Evolutionary conservation across 1,140 invertebrate species (phyloP).

Genomic region (Oryctes rhinoceros): DNA sequence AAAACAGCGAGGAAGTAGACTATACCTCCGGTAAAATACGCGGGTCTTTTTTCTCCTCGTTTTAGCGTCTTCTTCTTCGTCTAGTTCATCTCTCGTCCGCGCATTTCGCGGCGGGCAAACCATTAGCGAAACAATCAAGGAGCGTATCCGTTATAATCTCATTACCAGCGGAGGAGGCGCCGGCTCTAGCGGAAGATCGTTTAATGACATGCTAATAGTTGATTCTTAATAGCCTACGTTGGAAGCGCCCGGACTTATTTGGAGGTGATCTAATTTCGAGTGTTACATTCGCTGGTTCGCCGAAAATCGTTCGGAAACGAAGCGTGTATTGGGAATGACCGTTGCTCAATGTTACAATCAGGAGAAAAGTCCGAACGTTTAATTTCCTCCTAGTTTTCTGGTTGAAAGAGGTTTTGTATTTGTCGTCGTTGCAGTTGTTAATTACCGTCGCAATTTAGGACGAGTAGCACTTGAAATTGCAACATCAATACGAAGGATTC

Average conservation of each 20-base stretch:
- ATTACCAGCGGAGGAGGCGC: neutral
- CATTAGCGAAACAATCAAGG: conserved; percentile 31
- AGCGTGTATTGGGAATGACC: neutral
- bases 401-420: too few relatives aligned
- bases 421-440: too few relatives aligned
- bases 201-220: conserved; percentile 32
- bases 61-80: neutral
- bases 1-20: neutral
- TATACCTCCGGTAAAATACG: neutral
- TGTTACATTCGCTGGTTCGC: neutral
- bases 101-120: neutral
- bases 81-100: neutral
- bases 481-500: too few relatives aligned
- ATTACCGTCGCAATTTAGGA: too few relatives aligned
- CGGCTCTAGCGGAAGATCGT: neutral
- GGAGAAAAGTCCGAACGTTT: too few relatives aligned
- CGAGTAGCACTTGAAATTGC: too few relatives aligned
- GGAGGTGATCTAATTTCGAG: neutral
- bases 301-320: conserved; percentile 3
- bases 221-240: conserved; percentile 3
- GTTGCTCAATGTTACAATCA: too few relatives aligned
- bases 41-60: neutral
- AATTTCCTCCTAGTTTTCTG: too few relatives aligned
- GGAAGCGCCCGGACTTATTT: too few relatives aligned
- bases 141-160: conserved; percentile 21